phyloP scores from a whole-genome alignment of 2,888 invertebrate genomes.

The Gryllus longicercus region DNA sequence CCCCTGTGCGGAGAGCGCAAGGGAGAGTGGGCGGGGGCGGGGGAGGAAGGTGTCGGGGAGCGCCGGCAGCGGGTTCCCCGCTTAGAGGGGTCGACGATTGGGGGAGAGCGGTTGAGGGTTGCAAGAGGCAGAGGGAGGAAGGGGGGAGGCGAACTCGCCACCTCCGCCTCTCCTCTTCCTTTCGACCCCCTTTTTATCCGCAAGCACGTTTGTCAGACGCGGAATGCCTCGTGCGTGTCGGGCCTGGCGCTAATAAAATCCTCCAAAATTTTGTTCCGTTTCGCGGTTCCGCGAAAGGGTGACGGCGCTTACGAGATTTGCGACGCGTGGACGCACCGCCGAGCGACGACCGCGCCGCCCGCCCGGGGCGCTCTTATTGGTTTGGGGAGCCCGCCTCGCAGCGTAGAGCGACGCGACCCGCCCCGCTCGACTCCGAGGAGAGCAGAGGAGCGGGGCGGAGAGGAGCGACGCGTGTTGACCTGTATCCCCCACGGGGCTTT shows the following conservation, averaged over 20 bases:
- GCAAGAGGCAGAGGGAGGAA: too few relatives aligned
- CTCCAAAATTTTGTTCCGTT: constrained; percentile 7
- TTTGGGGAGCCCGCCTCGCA: neutral
- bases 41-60: too few relatives aligned
- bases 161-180: neutral
- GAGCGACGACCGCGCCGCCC: neutral
- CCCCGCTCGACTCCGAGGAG: too few relatives aligned
- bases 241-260: constrained; percentile 1
- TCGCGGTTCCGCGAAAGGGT: constrained; percentile 17
- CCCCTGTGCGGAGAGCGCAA: too few relatives aligned
- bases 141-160: neutral
- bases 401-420: too few relatives aligned
- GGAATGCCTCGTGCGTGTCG: constrained; percentile 17
- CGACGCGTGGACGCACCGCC: neutral
- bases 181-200: neutral
- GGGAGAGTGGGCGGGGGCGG: too few relatives aligned
- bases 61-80: too few relatives aligned
- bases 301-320: constrained; percentile 5
- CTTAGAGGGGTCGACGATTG: too few relatives aligned
- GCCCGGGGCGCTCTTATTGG: neutral
- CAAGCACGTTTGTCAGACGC: constrained; percentile 17
- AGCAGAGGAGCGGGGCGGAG: too few relatives aligned
- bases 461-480: too few relatives aligned
- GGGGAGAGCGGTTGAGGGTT: too few relatives aligned
- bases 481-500: too few relatives aligned